These are phyloP conservation scores for Sitta carolinensis DNA, from an alignment of 2,797 vertebrate genomes.

Conservation along the genomic window DNA sequence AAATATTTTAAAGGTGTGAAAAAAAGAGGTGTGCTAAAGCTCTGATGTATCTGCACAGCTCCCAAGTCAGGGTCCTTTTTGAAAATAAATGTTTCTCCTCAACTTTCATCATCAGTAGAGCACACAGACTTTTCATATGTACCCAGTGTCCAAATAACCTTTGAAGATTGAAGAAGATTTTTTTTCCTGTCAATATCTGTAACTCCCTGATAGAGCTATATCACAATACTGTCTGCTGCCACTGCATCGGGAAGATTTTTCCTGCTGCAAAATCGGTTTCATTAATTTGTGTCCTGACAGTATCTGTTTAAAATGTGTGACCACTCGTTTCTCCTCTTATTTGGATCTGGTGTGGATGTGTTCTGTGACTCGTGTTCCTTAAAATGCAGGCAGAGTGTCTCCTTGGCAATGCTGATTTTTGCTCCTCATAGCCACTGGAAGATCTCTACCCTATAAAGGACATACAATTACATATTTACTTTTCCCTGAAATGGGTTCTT, in stretches of 20 bases:
- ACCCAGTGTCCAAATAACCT: background rate
- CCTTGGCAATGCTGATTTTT: background rate
- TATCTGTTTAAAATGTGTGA: background rate
- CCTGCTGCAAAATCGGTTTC: background rate
- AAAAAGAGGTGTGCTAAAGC: background rate
- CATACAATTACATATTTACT: background rate
- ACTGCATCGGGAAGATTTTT: background rate
- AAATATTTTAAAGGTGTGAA: background rate
- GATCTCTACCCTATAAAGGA: background rate
- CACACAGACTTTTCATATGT: background rate
- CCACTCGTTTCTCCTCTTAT: background rate
- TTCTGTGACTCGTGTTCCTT: background rate
- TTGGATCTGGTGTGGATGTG: background rate
- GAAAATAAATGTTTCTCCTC: background rate
- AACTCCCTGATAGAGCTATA: background rate
- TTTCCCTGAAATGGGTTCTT: background rate
- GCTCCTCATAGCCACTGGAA: background rate
- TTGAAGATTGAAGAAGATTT: background rate
- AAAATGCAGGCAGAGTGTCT: accelerated
- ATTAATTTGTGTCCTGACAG: background rate
- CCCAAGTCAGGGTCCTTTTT: background rate
- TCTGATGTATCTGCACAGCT: background rate
- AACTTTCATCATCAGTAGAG: background rate
- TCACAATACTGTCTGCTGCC: background rate
- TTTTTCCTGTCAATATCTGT: background rate